Evolutionary conservation across 2,888 invertebrate genomes (phyloP).

Genomic region (Hemicrepidius hirtus): DNA sequence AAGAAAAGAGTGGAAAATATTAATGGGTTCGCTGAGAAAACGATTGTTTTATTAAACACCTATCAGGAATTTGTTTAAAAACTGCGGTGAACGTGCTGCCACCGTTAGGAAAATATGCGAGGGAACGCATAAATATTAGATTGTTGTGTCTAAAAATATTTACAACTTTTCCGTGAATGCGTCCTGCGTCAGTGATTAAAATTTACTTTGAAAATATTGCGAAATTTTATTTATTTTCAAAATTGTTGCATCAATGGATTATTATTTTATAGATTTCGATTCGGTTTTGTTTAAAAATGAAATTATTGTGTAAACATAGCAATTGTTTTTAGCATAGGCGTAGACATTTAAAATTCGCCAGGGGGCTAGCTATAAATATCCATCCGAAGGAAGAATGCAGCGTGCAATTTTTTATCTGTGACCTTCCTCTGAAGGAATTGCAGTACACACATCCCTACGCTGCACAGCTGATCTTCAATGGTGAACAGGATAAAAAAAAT

Average conservation of each 20-base stretch:
- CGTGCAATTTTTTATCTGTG: no score
- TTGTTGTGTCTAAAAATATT: conserved; percentile 70
- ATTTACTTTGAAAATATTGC: conserved; percentile 56
- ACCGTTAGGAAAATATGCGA: conserved; percentile 77
- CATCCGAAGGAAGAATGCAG: no score
- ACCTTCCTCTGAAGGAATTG: no score
- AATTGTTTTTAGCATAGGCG: no score
- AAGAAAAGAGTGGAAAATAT: not conserved
- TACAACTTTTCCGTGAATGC: conserved; percentile 68
- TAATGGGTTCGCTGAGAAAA: conserved; percentile 28
- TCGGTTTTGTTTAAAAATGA: no score
- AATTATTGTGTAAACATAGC: no score
- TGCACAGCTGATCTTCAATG: no score
- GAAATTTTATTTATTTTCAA: conserved; percentile 14
- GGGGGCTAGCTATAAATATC: no score
- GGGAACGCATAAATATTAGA: conserved; percentile 67
- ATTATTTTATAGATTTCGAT: no score
- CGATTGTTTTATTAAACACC: conserved; percentile 52
- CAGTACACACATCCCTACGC: no score
- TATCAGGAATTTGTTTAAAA: conserved; percentile 60
- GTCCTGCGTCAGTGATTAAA: conserved; percentile 64
- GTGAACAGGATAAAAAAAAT: no score
- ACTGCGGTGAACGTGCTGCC: conserved; percentile 75
- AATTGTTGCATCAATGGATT: not conserved
- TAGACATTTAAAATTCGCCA: no score